Evolutionary conservation across 2,888 invertebrate genomes (phyloP), one percentile per base, ranked within the genome.

Genomic region (Corbicula japonica): DNA sequence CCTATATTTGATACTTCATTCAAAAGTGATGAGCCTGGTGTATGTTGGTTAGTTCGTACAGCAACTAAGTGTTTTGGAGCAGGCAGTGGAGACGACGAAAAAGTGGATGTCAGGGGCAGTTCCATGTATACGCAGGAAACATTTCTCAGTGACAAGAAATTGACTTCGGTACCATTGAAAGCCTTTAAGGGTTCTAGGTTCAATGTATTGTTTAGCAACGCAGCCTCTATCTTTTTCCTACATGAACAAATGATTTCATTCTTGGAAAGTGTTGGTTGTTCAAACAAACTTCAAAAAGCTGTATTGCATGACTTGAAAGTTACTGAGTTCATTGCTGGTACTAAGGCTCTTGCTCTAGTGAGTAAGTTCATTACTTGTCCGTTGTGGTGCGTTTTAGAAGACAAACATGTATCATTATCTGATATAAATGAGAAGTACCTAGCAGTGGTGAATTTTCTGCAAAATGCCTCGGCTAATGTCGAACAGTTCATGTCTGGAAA

Each of bases 61-160:
- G 68, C 75, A 21, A 32, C 76, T 5, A 74, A 77, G 44, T 34
- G 54, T 56, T 81, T 81, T 60, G 75, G 75, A 12, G 50, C 61
- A 41, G 71, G 60, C 21, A 69, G 63, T 30, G 70, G 54, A 2
- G 72, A 72, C 3, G 65, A 76, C 30, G 66, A 76, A 35, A 76
- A 80, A 69, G 69, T 76, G 76, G 76, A 28, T 80, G 69, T 46
- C 71, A 73, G 30, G 46, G 76, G 8, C 41, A 15, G 15, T 80
- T 80, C 50, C 46, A 46, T 38, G 65, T 50, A 15, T 76, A 34
- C 46, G 18, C 61, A 12, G 3, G 15, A 21, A 48, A 72, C n/a
- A 72, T 71, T 62, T 41, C 72, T 30, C 4, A 18, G 10, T 62
- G 65, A n/a, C 54, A 77, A n/a, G 2, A 61, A 1, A 46, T 71